These are phyloP conservation scores for Hetaerina titia DNA, from an alignment of 2,888 invertebrate species.

Conservation along the genomic window DNA sequence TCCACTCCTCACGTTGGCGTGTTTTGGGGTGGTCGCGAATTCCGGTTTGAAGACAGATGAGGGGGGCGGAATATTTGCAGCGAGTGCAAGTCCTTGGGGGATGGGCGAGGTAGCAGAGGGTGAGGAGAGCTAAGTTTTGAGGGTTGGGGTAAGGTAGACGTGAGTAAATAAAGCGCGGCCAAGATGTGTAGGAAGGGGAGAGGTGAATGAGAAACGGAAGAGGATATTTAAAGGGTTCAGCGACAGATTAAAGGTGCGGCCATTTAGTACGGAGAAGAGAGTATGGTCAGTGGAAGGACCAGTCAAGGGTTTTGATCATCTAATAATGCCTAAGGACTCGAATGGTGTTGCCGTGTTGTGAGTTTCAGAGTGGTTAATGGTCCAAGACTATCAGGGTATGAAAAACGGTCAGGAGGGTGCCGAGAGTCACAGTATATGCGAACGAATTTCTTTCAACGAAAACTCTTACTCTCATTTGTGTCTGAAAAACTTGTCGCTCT, in stretches of 20 bases:
- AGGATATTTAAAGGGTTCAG: background rate
- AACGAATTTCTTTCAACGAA: no score
- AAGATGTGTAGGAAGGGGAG: background rate
- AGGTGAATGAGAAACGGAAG: background rate
- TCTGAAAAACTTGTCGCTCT: no score
- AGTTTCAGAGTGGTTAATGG: background rate
- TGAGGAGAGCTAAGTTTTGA: background rate
- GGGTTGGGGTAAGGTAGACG: background rate
- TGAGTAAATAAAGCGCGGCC: conserved; percentile 6
- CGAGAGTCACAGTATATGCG: no score
- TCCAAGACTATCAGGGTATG: background rate
- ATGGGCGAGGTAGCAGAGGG: background rate
- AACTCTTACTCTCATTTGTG: no score
- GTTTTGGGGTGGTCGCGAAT: background rate
- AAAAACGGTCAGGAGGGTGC: background rate
- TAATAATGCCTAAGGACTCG: background rate
- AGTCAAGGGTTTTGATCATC: background rate
- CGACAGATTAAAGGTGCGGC: background rate
- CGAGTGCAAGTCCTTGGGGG: background rate
- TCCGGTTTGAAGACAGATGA: background rate
- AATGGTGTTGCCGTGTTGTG: background rate
- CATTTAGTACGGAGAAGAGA: background rate
- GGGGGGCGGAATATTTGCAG: background rate
- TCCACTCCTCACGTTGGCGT: conserved; percentile 8
- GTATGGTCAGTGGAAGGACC: background rate